Conservation (phyloP, 2,797 vertebrate species). For the Sardinella longiceps region DNA sequence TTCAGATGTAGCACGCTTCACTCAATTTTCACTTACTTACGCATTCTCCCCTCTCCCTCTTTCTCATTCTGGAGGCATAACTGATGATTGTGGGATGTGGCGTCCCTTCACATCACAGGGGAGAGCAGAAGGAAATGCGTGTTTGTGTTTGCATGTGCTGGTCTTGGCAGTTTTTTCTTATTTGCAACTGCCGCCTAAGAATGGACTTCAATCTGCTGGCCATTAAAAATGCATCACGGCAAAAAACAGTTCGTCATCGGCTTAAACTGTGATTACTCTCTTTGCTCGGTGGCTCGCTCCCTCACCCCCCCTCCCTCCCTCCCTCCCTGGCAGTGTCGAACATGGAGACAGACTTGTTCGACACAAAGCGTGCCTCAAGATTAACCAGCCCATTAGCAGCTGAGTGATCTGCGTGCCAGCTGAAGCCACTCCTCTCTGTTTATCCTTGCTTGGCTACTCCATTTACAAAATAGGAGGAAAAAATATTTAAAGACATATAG, state of each 20-base stretch:
- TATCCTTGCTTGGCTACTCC: not conserved
- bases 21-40: not conserved
- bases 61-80: not conserved
- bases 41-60: not conserved
- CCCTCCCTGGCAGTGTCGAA: constrained; percentile 23
- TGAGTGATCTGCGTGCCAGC: constrained; percentile 35
- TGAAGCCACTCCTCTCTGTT: constrained; percentile 31
- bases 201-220: constrained; percentile 20
- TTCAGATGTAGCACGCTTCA: constrained; percentile 12
- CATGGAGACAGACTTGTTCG: constrained; percentile 33
- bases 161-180: not conserved
- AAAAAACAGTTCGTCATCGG: constrained; percentile 41
- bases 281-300: constrained; percentile 2
- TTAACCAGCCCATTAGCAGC: constrained; percentile 34
- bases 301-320: not conserved
- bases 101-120: not conserved
- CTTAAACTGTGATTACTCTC: constrained; percentile 42
- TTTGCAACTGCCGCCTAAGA: constrained; percentile 21
- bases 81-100: not conserved
- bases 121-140: not conserved
- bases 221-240: constrained; percentile 54
- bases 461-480: not conserved
- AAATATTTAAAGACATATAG: not conserved
- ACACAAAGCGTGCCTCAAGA: constrained; percentile 30
- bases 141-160: not conserved